Conservation (phyloP, 2,888 invertebrate species). For the Hirtodrosophila confusa region DNA sequence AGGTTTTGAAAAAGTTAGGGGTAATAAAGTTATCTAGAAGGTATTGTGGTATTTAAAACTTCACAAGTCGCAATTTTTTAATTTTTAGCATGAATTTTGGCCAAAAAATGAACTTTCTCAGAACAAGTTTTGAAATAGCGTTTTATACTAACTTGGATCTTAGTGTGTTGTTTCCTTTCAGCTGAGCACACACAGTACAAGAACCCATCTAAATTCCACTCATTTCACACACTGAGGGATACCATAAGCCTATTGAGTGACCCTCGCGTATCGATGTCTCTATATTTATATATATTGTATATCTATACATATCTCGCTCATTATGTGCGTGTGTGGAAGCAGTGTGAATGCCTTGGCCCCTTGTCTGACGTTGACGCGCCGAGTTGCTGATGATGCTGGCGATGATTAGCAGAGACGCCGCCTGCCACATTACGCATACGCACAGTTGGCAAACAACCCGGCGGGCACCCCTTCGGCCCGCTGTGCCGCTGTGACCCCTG, state of each 20-base stretch:
- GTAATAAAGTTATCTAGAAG: too few species aligned
- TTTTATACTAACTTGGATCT: too few species aligned
- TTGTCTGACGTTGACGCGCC: conserved; percentile 58
- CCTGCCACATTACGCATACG: conserved; percentile 61
- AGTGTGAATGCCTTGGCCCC: conserved; percentile 42
- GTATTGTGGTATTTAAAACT: too few species aligned
- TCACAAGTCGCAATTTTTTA: too few species aligned
- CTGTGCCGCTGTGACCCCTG: neutral
- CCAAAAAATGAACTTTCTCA: too few species aligned
- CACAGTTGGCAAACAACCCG: conserved; percentile 34
- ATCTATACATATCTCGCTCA: conserved; percentile 7
- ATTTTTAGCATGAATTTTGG: too few species aligned
- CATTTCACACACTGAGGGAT: neutral
- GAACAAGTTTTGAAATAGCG: too few species aligned
- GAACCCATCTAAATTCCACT: too few species aligned
- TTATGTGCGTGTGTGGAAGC: conserved; percentile 28
- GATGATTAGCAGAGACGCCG: conserved; percentile 53
- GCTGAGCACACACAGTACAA: too few species aligned
- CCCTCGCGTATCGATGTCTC: conserved; percentile 29
- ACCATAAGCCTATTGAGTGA: neutral
- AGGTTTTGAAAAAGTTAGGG: too few species aligned
- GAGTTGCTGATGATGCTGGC: conserved; percentile 45
- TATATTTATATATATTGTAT: conserved; percentile 26
- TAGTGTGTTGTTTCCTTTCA: too few species aligned
- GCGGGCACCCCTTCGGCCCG: neutral